Base-by-base conservation (phyloP, 2,797 vertebrate genomes). In the Dromococcyx pavoninus region DNA sequence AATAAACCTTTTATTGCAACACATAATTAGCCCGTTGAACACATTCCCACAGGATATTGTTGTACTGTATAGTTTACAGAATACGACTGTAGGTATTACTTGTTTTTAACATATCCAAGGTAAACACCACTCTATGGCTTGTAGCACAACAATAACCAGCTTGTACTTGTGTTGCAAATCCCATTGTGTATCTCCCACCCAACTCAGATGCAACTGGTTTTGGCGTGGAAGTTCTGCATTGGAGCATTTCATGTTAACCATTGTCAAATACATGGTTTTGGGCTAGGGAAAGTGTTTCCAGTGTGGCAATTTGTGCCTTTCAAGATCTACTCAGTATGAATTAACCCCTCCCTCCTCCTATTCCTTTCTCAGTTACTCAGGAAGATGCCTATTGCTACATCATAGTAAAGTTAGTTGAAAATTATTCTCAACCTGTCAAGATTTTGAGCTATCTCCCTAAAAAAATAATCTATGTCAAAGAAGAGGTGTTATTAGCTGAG, bases 21-120 rank as follows among this genome's bases (percentile, higher is more conserved):
- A 7, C 76, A 66, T 92, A 95, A 96, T 96, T 88, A 93, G 25
- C 13, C 56, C 10, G 30, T 46, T 89, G 57, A 93, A 79, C 50
- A 57, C 19, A 57, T 56, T 94, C 64, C 83, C 77, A 95, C n/a
- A 57, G 87, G 91, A 91, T 86, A 94, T 65, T 54, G 27, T 82
- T 91, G 44, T 24, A 18, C 24, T 72, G 4, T 10, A 60, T 22
- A 76, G 44, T 48, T 72, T 56, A 83, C 76, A 74, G 65, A 77
- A 72, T 67, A 67, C 7, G 2, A 76, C 70, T 33, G 21, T 33
- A 67, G 33, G 17, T 81, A 65, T 70, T 77, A 48, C 75, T 62
- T 44, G 15, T 22, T 84, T 88, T 72, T 83, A 90, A 78, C 27
- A 6, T n/a, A 73, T 30, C 33, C 70, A 84, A 81, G 62, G 53